Evolutionary conservation across 2,113 vertebrate genomes (phyloP).

Genomic region (Crotalus helleri): DNA sequence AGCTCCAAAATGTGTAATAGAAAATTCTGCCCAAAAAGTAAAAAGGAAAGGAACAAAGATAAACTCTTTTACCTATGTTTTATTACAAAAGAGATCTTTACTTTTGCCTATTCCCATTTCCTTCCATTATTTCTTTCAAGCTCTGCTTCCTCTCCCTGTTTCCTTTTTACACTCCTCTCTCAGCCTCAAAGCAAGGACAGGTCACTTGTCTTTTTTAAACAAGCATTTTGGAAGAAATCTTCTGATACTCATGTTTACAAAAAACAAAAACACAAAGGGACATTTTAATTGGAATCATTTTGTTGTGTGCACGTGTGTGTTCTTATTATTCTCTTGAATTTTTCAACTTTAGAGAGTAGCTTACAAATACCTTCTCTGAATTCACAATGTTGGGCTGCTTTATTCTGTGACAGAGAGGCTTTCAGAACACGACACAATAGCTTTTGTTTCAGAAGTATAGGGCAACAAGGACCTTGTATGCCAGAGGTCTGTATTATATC

Average conservation of each 20-base stretch:
- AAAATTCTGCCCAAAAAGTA: conserved; percentile 1
- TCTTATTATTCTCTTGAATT: conserved; percentile 51
- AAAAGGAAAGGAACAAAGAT: not conserved
- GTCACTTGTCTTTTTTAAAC: conserved; percentile 67
- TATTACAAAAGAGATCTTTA: conserved; percentile 34
- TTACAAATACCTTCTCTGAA: conserved; percentile 57
- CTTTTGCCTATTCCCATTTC: not conserved
- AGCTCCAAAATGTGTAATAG: not conserved
- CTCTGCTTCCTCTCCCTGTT: conserved; percentile 37
- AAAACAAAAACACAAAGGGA: conserved; percentile 63
- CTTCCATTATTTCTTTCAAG: conserved; percentile 26
- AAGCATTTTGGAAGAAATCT: conserved; percentile 58
- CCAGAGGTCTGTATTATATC: conserved; percentile 75
- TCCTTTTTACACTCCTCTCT: conserved; percentile 30
- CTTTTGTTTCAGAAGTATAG: conserved; percentile 75
- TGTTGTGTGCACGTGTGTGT: conserved; percentile 49
- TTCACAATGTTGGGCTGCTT: conserved; percentile 55
- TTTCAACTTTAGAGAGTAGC: conserved; percentile 67
- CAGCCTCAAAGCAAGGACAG: conserved; percentile 71
- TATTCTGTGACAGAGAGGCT: conserved; percentile 61
- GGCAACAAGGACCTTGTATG: conserved; percentile 67
- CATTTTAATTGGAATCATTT: conserved; percentile 69
- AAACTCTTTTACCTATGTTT: conserved; percentile 13
- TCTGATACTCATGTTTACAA: conserved; percentile 31
- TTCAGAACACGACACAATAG: conserved; percentile 72